phyloP scores from a whole-genome alignment of 2,113 vertebrate genomes.

The Percopsis transmontana region DNA sequence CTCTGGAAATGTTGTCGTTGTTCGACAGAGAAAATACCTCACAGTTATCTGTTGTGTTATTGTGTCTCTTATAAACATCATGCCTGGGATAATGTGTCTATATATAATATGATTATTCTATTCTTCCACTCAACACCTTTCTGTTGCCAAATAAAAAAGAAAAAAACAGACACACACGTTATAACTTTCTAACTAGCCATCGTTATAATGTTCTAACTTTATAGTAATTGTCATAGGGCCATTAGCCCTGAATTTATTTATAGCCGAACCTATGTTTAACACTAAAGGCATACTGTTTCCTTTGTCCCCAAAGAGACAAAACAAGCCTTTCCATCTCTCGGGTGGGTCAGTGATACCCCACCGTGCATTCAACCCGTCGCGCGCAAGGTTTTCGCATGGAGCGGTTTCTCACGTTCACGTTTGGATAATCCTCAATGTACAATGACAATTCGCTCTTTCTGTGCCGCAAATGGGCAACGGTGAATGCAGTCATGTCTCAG shows the following conservation, averaged over 20 bases:
- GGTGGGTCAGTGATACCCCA: slow-evolving; percentile 30
- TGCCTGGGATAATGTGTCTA: no score
- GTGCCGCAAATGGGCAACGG: slow-evolving; percentile 53
- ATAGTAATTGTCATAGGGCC: background rate
- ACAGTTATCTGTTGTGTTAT: background rate
- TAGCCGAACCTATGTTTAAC: background rate
- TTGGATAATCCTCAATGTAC: slow-evolving; percentile 75
- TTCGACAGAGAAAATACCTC: no score
- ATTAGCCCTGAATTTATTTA: slow-evolving; percentile 12
- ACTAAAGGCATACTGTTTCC: slow-evolving; percentile 19
- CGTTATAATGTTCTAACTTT: no score
- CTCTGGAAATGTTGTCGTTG: slow-evolving; percentile 31
- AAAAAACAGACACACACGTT: no score
- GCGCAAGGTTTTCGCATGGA: slow-evolving; percentile 60
- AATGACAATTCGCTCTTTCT: slow-evolving; percentile 53
- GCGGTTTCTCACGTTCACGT: slow-evolving; percentile 81
- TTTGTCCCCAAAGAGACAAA: background rate
- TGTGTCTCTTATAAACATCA: background rate
- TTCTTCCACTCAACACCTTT: no score
- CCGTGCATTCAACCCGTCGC: background rate
- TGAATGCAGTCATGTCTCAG: slow-evolving; percentile 66
- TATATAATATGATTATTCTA: no score
- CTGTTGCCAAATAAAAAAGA: no score
- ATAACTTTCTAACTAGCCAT: no score
- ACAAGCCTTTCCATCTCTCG: slow-evolving; percentile 50